Percentiles rank a stretch among this genome's conserved stretches.
These are phyloP conservation scores for Ctenicera cuprea DNA, from an alignment of 2,888 invertebrate genomes.

Conservation along the genomic window DNA sequence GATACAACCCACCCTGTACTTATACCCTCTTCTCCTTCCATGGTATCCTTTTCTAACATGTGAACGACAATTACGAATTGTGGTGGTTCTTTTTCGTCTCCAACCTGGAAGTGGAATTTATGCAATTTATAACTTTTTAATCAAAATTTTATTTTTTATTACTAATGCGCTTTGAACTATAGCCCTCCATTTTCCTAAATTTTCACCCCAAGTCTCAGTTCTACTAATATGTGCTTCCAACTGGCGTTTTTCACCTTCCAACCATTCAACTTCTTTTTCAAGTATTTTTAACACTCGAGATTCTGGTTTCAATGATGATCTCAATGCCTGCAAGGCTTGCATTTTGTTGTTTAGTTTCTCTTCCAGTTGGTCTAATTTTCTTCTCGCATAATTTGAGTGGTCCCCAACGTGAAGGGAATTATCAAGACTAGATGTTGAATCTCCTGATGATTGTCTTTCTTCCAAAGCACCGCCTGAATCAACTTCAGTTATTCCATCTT, in stretches of 20 bases:
- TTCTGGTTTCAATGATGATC: slow-evolving; percentile 88
- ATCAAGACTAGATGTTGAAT: slow-evolving; percentile 74
- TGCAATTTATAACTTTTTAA: not conserved
- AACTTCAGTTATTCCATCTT: slow-evolving; percentile 72
- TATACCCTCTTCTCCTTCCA: slow-evolving; percentile 74
- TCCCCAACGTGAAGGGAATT: slow-evolving; percentile 82
- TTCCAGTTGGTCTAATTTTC: slow-evolving; percentile 88
- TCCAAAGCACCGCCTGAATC: slow-evolving; percentile 73
- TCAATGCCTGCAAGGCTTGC: slow-evolving; percentile 88
- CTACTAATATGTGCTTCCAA: slow-evolving; percentile 89
- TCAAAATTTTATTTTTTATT: slow-evolving; percentile 53
- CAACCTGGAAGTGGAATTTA: slow-evolving; percentile 57
- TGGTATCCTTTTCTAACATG: slow-evolving; percentile 80
- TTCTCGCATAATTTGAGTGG: slow-evolving; percentile 87
- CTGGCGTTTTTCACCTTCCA: slow-evolving; percentile 87
- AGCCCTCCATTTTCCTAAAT: slow-evolving; percentile 91
- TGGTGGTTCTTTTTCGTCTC: slow-evolving; percentile 75
- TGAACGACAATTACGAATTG: slow-evolving; percentile 89
- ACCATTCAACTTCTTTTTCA: slow-evolving; percentile 88
- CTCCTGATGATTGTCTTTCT: slow-evolving; percentile 76
- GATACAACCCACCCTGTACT: slow-evolving; percentile 83
- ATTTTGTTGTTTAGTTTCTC: slow-evolving; percentile 90
- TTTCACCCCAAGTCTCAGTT: slow-evolving; percentile 93
- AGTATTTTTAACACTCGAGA: slow-evolving; percentile 86
- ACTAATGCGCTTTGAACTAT: slow-evolving; percentile 90